Base-by-base conservation (phyloP, 2,888 invertebrate genomes). In the Prosapia bicincta region DNA sequence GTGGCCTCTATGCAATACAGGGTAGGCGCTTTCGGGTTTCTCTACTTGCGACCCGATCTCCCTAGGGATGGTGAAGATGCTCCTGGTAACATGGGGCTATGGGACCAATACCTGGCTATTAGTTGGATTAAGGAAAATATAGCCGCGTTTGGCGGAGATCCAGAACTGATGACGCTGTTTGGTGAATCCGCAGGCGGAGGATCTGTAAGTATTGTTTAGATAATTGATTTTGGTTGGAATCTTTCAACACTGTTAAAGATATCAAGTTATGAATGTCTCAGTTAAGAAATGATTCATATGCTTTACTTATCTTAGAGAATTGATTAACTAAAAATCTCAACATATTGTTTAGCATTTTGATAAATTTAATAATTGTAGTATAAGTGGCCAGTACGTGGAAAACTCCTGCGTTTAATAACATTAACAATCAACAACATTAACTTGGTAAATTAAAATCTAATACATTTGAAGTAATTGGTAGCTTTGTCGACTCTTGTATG, bases 101-200 rank as follows among this genome's bases (percentile, higher is more conserved):
- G 96, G 92, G 98, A 98, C 87, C 98, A 98, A 87, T 93, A 94
- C 13, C 84, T 97, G 82, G 98, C 98, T 1, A 92, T 98, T 81
- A 90, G 93, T 77, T 98, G 98, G 98, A 90, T 98, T 54, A 92
- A 95, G 85, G 93, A 96, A 79, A 97, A 98, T 84, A 96, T 96
- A 3, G 90, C 89, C 7, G 92, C 91, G n/a, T 97, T 97, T 83
- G 97, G 96, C 0, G 97, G 96, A n/a, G 94, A 97, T 85, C 96
- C 96, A 10, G 94, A 92, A 73, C 88, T 94, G 81, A 93, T 98
- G 80, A 97, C 98, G 0, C 87, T 99, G 70, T 98, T 98, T 83
- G 98, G 98, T 0, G 98, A 98, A 85, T 96, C 96, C 25, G 98
- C 98, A 0, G 98, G 98, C 0, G 96, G 97, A 6, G 96, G 96